Evolutionary conservation across 2,888 invertebrate species (phyloP).

Genomic region (Ochropacha duplaris): DNA sequence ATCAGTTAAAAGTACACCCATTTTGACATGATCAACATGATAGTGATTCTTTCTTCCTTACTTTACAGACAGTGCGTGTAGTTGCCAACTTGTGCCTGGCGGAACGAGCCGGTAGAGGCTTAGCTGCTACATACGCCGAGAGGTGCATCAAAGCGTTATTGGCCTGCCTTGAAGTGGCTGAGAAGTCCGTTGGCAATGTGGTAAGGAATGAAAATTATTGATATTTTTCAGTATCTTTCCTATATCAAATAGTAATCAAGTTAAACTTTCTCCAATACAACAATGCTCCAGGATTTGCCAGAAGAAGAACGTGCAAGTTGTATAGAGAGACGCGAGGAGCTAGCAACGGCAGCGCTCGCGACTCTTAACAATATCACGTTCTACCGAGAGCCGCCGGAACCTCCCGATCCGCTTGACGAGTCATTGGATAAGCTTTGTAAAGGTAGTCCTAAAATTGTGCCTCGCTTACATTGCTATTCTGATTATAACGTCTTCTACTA

Average conservation of each 20-base stretch:
- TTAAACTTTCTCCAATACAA: too few relatives aligned
- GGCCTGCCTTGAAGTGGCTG: conserved; percentile 61
- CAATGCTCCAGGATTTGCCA: conserved; percentile 21
- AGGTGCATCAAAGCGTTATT: conserved; percentile 58
- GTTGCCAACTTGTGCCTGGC: conserved; percentile 93
- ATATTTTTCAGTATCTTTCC: too few relatives aligned
- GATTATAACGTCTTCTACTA: too few relatives aligned
- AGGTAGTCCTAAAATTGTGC: conserved; percentile 36
- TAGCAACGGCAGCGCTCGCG: conserved; percentile 90
- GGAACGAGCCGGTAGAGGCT: conserved; percentile 87
- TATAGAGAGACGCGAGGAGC: conserved; percentile 83
- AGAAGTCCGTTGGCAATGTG: conserved; percentile 32
- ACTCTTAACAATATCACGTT: conserved; percentile 94
- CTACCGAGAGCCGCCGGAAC: conserved; percentile 81
- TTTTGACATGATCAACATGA: not conserved
- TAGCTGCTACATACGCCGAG: conserved; percentile 78
- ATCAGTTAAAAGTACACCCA: not conserved
- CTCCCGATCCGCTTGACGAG: conserved; percentile 86
- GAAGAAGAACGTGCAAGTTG: conserved; percentile 32
- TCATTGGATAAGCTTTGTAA: conserved; percentile 89
- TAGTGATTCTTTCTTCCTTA: not conserved
- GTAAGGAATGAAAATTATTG: conserved; percentile 16
- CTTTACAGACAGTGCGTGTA: conserved; percentile 87
- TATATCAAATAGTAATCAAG: too few relatives aligned
- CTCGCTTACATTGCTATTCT: too few relatives aligned